These are phyloP conservation scores for Shinisaurus crocodilurus DNA, from an alignment of 2,113 vertebrate species.

Conservation along the genomic window DNA sequence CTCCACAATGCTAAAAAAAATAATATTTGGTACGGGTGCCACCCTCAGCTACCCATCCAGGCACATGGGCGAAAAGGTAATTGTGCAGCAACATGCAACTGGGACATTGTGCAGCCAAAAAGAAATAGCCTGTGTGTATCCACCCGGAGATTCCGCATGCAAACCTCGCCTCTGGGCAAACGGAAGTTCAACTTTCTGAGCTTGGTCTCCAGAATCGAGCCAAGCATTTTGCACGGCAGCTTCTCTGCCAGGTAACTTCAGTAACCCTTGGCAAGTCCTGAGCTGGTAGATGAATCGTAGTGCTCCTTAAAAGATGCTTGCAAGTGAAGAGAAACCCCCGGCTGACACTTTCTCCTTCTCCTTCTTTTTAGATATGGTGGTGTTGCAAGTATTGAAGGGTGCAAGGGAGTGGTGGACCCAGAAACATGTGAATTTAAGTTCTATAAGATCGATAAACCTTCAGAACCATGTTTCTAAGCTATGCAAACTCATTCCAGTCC, in stretches of 20 bases:
- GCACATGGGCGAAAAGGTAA: not conserved
- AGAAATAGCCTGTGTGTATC: not conserved
- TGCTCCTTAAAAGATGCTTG: not conserved
- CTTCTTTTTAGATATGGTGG: not conserved
- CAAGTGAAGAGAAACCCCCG: not conserved
- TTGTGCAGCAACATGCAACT: not conserved
- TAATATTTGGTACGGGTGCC: too few species aligned
- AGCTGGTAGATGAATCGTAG: too few species aligned
- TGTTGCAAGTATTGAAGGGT: not conserved
- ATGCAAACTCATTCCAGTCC: not conserved
- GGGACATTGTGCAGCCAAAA: not conserved
- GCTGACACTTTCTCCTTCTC: not conserved
- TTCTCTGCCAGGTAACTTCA: not conserved
- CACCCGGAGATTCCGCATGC: not conserved
- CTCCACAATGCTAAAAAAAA: not conserved
- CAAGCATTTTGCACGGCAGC: not conserved
- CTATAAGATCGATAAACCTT: too few species aligned
- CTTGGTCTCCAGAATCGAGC: too few species aligned
- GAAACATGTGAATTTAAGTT: too few species aligned
- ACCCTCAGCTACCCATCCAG: too few species aligned
- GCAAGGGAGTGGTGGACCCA: not conserved
- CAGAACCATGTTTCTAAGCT: too few species aligned
- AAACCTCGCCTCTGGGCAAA: not conserved
- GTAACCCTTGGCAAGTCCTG: not conserved
- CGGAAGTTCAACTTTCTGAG: too few species aligned